Percentiles rank a stretch among this genome's conserved stretches.
These are phyloP conservation scores for Macaca nemestrina DNA, from an alignment of 2,113 vertebrate species.

Conservation along the genomic window DNA sequence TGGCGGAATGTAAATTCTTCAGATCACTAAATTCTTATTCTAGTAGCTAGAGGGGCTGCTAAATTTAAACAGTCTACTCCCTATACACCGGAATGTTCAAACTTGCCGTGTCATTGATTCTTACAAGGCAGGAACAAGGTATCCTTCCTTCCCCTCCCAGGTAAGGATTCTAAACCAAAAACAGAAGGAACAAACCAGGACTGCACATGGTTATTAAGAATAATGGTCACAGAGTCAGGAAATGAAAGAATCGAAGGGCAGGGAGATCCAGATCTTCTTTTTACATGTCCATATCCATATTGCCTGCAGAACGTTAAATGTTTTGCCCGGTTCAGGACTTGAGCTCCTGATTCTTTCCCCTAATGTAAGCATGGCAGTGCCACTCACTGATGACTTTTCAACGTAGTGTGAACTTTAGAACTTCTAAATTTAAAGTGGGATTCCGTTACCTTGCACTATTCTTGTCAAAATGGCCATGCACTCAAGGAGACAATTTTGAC, in stretches of 20 bases:
- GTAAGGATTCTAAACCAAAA: slow-evolving; percentile 9
- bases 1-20: not conserved
- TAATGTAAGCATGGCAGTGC: not conserved
- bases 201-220: not conserved
- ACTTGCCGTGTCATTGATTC: not conserved
- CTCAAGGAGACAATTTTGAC: slow-evolving; percentile 51
- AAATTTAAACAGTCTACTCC: not conserved
- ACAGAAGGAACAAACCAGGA: not conserved
- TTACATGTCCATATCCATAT: not conserved
- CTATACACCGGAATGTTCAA: not conserved
- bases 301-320: not conserved
- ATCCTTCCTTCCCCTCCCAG: not conserved
- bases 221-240: not conserved
- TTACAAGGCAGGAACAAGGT: not conserved
- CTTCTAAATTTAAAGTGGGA: slow-evolving; percentile 56
- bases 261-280: not conserved
- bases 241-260: not conserved
- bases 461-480: slow-evolving; percentile 57
- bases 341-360: not conserved
- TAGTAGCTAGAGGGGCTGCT: not conserved
- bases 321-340: not conserved
- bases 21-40: not conserved
- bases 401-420: slow-evolving; percentile 18
- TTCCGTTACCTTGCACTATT: slow-evolving; percentile 23
- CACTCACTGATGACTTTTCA: not conserved